Evolutionary conservation across 2,888 invertebrate species (phyloP).

Genomic region (Tholera decimalis): DNA sequence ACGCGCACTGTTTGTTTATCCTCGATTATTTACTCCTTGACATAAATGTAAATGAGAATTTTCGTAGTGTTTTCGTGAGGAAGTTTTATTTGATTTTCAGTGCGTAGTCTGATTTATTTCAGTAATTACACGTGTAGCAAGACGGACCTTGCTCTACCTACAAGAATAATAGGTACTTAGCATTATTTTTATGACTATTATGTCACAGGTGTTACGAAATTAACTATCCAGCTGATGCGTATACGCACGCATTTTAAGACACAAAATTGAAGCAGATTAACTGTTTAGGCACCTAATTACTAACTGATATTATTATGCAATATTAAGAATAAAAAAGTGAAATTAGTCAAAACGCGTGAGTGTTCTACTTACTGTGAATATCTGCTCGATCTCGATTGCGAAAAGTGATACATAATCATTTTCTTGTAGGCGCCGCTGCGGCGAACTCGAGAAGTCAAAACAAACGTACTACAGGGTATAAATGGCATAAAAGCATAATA

Average conservation of each 20-base stretch:
- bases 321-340: conserved; percentile 71
- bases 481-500: conserved; percentile 55
- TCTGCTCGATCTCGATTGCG: conserved; percentile 81
- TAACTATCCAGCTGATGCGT: neutral
- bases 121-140: neutral
- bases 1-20: conserved; percentile 74
- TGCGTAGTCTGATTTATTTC: conserved; percentile 12
- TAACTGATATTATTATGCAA: conserved; percentile 50
- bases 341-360: conserved; percentile 81
- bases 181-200: neutral
- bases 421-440: conserved; percentile 77
- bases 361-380: conserved; percentile 76
- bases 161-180: neutral
- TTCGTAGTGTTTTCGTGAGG: conserved; percentile 45
- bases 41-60: conserved; percentile 72
- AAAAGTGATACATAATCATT: conserved; percentile 80
- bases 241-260: conserved; percentile 9
- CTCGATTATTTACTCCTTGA: conserved; percentile 81
- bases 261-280: conserved; percentile 28
- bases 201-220: conserved; percentile 19
- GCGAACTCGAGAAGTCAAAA: conserved; percentile 78
- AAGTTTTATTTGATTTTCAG: conserved; percentile 13
- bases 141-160: conserved; percentile 1
- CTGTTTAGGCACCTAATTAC: conserved; percentile 38
- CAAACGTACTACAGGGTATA: conserved; percentile 71